Base-by-base conservation (phyloP, 2,113 vertebrate genomes). In the Gobius niger region DNA sequence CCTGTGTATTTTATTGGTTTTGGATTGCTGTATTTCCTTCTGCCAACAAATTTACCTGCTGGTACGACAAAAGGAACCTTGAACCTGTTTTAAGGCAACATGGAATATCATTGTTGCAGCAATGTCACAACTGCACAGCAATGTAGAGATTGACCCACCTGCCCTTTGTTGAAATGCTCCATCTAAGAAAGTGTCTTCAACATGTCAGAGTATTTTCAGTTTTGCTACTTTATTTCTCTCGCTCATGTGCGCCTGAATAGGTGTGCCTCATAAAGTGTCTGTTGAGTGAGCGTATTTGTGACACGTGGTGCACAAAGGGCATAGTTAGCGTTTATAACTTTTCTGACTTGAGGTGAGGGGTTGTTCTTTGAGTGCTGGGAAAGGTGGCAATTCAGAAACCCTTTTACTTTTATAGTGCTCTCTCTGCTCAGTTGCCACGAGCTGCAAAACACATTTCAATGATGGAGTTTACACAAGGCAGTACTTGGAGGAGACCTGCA, bases 391-490 rank as follows among this genome's bases (percentile, higher is more conserved):
- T 68, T 75, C 47, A 50, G 24, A 14, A 10, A 64, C 73, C 73
- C 71, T 73, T 63, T 50, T 74, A 64, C 69, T 84, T 54, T 69
- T 77, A 80, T 74, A 3, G 44, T 62, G 68, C 71, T 66, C 75
- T 66, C 75, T 34, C 34, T 78, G 84, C 42, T 85, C 75, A 79
- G 61, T 82, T 75, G 76, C 82, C 81, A 79, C 62, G 5, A 81
- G 82, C 76, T 69, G 52, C 73, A 68, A 76, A 57, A 78, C 84
- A 87, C 76, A 66, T 84, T 77, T 64, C 69, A 76, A 74, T 84
- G 84, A 80, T 82, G 68, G 71, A 84, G 75, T 66, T 66, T 60
- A 41, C 57, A 60, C 57, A 60, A 42, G 57, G 40, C 57, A 60
- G 40, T 60, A n/a, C 57, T 41, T n/a, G 14, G 40, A 42, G 57